These are phyloP conservation scores for Neosilurus mollespiculum DNA, from an alignment of 2,797 vertebrate genomes.

Conservation along the genomic window DNA sequence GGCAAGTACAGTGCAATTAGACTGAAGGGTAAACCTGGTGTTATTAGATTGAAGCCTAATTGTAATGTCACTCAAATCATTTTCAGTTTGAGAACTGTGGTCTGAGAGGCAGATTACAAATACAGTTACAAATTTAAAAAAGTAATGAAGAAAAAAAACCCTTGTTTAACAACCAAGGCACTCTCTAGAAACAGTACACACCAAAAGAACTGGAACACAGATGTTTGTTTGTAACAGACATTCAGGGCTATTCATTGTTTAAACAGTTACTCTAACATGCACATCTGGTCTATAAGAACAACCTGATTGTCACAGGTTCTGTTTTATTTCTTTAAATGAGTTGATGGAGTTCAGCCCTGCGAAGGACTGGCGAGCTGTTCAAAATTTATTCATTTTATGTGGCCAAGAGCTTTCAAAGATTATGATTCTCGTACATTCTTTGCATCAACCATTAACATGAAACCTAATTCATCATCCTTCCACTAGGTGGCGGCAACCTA, in stretches of 20 bases:
- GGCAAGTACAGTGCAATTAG: not conserved
- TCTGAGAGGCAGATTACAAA: not conserved
- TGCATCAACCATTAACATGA: too few species aligned
- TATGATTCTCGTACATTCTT: too few species aligned
- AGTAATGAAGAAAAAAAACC: too few species aligned
- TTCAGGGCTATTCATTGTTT: not conserved
- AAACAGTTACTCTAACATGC: not conserved
- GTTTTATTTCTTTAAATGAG: too few species aligned
- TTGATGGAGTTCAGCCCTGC: too few species aligned
- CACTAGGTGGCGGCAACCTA: too few species aligned
- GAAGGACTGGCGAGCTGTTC: too few species aligned
- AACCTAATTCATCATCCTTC: too few species aligned
- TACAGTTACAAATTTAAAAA: not conserved
- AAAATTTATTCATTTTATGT: too few species aligned
- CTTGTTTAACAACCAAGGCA: not conserved
- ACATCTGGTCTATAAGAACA: not conserved
- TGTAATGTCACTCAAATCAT: not conserved
- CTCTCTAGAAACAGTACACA: not conserved
- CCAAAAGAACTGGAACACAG: not conserved
- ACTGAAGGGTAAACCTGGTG: not conserved
- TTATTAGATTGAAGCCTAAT: not conserved
- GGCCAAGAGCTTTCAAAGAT: too few species aligned
- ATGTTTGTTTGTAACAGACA: not conserved
- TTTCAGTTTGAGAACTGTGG: not conserved
- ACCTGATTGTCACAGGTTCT: too few species aligned